Evolutionary conservation across 2,888 invertebrate species (phyloP).

Genomic region (Malthinus seriepunctatus): DNA sequence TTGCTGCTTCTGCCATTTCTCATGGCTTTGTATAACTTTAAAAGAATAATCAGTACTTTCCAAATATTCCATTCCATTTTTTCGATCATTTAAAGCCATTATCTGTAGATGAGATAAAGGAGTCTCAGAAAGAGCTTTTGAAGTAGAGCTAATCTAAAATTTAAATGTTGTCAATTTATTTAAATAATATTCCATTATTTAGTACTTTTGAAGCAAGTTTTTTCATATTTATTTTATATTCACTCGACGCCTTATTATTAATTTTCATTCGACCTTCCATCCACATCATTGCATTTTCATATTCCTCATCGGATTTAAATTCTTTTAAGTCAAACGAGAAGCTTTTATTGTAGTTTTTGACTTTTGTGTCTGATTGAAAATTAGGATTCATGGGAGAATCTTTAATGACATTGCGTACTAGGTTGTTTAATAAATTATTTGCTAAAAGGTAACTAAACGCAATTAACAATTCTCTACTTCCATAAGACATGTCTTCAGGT

Average conservation of each 20-base stretch:
- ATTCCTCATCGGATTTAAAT: conserved; percentile 16
- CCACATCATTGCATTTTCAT: neutral
- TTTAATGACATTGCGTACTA: conserved; percentile 37
- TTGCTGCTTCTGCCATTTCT: neutral
- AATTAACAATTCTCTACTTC: conserved; percentile 47
- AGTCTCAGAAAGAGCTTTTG: neutral
- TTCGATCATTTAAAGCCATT: neutral
- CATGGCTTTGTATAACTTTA: neutral
- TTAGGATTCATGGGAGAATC: conserved; percentile 27
- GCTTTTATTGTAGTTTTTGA: neutral
- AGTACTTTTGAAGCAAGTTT: neutral
- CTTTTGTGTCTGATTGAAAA: neutral
- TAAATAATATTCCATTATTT: neutral
- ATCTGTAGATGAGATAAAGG: neutral
- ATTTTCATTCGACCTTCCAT: neutral
- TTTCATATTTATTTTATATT: neutral
- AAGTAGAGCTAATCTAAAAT: neutral
- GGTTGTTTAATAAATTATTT: conserved; percentile 39
- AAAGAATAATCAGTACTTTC: neutral
- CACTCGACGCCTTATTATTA: neutral
- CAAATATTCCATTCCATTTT: neutral
- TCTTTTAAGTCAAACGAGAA: conserved; percentile 14
- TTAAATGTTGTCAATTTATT: neutral
- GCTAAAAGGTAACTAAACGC: conserved; percentile 50
- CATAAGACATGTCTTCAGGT: conserved; percentile 33